These are phyloP conservation scores for Peromyscus maniculatus DNA, from an alignment of 2,113 vertebrate genomes.

Conservation along the genomic window DNA sequence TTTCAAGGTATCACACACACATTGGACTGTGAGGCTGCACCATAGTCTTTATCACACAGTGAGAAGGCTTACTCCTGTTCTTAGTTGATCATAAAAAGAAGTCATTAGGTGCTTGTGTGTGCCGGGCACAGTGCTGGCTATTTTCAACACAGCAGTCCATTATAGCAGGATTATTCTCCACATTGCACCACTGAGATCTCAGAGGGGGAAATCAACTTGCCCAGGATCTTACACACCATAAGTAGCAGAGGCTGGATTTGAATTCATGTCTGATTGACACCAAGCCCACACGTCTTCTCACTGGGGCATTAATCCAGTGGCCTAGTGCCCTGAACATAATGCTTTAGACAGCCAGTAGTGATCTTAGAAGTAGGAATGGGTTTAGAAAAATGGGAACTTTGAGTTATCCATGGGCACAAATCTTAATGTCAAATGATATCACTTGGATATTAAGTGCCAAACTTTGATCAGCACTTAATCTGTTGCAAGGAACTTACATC, in stretches of 20 bases:
- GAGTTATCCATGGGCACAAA: not conserved
- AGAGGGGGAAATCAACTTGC: not conserved
- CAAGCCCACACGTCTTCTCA: not conserved
- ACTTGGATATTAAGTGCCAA: not conserved
- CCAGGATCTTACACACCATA: not conserved
- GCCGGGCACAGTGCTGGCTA: not conserved
- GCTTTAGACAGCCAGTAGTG: not conserved
- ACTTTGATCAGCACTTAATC: not conserved
- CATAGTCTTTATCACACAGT: not conserved
- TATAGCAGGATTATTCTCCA: not conserved
- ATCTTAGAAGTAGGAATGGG: not conserved
- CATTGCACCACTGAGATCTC: not conserved
- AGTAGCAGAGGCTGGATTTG: not conserved
- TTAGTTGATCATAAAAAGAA: not conserved
- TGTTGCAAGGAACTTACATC: not conserved
- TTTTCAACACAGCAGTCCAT: not conserved
- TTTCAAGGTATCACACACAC: slow-evolving; percentile 48
- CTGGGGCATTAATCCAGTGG: not conserved
- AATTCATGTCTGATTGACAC: not conserved
- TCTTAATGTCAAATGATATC: not conserved
- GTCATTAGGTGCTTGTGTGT: no score
- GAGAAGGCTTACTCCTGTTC: not conserved
- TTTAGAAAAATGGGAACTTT: not conserved
- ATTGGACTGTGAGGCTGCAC: slow-evolving; percentile 5
- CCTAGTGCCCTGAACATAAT: not conserved